Base-by-base conservation (phyloP, 2,888 invertebrate species). In the Nemurella pictetii region DNA sequence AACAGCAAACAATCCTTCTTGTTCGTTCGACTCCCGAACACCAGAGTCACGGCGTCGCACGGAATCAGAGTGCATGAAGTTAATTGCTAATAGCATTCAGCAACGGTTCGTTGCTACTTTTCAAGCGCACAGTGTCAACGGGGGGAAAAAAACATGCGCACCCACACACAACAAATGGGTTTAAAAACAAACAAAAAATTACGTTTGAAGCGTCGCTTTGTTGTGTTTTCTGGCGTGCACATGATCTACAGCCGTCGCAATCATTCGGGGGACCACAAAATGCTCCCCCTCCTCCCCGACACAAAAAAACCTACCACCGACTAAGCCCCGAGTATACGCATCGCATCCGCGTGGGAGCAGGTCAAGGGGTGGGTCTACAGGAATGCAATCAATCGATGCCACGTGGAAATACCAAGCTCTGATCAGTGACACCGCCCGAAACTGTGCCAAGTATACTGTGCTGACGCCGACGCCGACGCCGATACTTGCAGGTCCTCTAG, bases 51-150 rank as follows among this genome's bases (percentile, higher is more conserved):
- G n/a, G n/a, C 9, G 30, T 78, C 78, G 30, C 78, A 29, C 28
- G n/a, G n/a, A 30, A 78, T 78, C 78, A 78, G 28, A 30, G 55
- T 81, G 80, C 80, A 81, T 35, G 80, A 35, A 80, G 83, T 30
- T 85, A 83, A 83, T 83, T 83, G 83, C 80, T 80, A 85, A 80
- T 83, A 85, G 72, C 83, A 85, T 55, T 80, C 83, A 55, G 80
- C 83, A 80, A 82, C 83, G 80, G 80, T 85, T 78, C 80, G 80
- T 27, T 72, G 82, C 72, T 28, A 29, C 72, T 36, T 32, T 72
- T 20, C 82, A 81, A 80, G 28, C 82, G 27, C 82, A 28, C 15
- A 82, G 72, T 82, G 82, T 72, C 82, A 82, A 82, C 82, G 72
- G 55, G 72, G 55, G n/a, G 25, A 27, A 82, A 36, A 82, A 82